phyloP scores from a whole-genome alignment of 1,140 invertebrate genomes.

The Mactra quadrangularis region DNA sequence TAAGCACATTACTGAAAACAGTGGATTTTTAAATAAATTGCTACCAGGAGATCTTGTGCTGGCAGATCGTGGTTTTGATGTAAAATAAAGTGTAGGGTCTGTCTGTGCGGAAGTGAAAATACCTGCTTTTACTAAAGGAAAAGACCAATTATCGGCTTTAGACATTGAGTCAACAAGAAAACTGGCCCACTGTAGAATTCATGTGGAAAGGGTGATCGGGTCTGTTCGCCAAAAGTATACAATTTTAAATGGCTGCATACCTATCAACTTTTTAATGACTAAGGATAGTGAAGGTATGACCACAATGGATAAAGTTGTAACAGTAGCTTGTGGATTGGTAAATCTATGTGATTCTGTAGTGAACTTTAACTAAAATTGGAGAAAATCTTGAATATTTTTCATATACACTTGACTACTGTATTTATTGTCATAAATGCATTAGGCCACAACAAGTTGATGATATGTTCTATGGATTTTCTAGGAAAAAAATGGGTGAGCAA shows the following conservation, averaged over 20 bases:
- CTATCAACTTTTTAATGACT: conserved; percentile 44
- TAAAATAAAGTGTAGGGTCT: conserved; percentile 44
- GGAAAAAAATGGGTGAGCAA: too few species aligned
- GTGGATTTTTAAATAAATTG: conserved; percentile 58
- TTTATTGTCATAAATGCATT: too few species aligned
- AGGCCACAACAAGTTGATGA: too few species aligned
- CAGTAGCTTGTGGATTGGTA: conserved; percentile 52
- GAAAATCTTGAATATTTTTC: not conserved
- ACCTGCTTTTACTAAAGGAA: conserved; percentile 63
- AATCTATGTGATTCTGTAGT: conserved; percentile 63
- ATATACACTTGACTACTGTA: not conserved
- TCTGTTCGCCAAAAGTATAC: conserved; percentile 57
- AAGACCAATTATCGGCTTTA: conserved; percentile 58
- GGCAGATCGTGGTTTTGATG: conserved; percentile 66
- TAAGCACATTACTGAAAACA: too few species aligned
- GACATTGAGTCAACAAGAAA: conserved; percentile 71
- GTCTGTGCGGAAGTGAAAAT: conserved; percentile 59
- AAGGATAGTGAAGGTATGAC: conserved; percentile 13
- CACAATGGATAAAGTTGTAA: conserved; percentile 49
- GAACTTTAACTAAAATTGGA: conserved; percentile 40
- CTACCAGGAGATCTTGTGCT: conserved; percentile 61
- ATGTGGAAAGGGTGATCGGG: conserved; percentile 78
- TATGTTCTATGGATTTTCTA: too few species aligned
- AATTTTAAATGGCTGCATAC: conserved; percentile 53
- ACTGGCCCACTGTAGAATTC: conserved; percentile 74